phyloP scores from a whole-genome alignment of 2,888 invertebrate genomes.

The Pollenia griseotomentosa region DNA sequence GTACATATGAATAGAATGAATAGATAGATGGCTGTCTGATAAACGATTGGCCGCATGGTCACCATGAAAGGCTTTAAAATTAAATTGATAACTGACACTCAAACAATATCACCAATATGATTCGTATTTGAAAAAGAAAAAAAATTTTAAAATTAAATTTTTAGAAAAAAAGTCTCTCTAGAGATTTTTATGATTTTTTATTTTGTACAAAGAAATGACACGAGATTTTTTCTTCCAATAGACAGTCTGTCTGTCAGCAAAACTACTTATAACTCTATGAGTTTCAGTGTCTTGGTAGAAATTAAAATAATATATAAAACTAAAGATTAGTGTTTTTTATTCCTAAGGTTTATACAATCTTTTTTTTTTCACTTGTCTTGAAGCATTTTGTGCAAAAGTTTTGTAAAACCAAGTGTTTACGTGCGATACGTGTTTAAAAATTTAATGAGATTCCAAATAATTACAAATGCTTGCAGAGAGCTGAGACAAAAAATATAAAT shows the following conservation, averaged over 20 bases:
- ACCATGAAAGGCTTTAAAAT: constrained; percentile 48
- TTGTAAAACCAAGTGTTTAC: constrained; percentile 67
- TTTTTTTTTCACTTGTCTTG: constrained; percentile 1
- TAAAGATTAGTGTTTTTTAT: constrained; percentile 27
- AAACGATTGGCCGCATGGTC: constrained; percentile 49
- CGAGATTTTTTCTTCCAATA: constrained; percentile 7
- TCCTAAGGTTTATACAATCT: background rate
- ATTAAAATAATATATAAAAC: constrained; percentile 7
- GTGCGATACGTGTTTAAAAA: constrained; percentile 82
- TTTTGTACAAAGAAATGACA: constrained; percentile 38
- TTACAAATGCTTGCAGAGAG: constrained; percentile 78
- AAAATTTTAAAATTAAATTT: background rate
- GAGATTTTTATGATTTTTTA: constrained; percentile 79
- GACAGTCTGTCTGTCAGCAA: background rate
- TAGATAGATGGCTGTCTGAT: constrained; percentile 24
- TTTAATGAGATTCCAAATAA: constrained; percentile 82
- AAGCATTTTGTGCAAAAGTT: background rate
- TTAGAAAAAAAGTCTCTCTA: constrained; percentile 77
- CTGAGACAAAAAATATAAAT: constrained; percentile 62
- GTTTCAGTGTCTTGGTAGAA: constrained; percentile 7
- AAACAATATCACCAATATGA: constrained; percentile 70
- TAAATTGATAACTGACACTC: constrained; percentile 69
- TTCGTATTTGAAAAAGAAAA: constrained; percentile 77
- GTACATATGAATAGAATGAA: background rate
- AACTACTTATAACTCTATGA: background rate